Evolutionary conservation across 2,888 invertebrate species (phyloP).

Genomic region (Cheilosia grossa): DNA sequence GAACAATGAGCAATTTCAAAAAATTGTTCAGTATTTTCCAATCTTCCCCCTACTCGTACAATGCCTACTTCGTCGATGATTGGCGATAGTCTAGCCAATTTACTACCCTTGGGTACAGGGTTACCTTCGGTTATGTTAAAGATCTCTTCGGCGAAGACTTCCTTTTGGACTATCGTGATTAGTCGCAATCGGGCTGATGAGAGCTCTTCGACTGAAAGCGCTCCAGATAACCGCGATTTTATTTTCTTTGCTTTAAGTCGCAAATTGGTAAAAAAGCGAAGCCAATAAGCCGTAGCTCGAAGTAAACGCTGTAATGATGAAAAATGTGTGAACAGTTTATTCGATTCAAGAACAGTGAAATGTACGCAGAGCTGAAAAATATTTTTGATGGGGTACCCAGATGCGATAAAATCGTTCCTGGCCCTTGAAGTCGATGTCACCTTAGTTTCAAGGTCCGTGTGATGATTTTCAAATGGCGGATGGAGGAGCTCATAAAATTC

Average conservation of each 20-base stretch:
- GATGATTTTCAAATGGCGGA: neutral
- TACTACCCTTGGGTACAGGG: neutral
- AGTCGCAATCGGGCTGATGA: neutral
- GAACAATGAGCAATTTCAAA: neutral
- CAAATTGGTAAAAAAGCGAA: neutral
- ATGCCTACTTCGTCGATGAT: neutral
- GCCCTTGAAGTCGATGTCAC: neutral
- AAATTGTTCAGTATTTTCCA: slow-evolving; percentile 10
- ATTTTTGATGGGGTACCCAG: neutral
- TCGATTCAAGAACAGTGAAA: slow-evolving; percentile 2
- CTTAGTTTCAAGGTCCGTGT: slow-evolving; percentile 13
- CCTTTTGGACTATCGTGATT: neutral
- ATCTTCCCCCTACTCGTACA: slow-evolving; percentile 15
- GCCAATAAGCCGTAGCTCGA: neutral
- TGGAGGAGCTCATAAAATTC: neutral
- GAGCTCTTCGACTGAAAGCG: neutral
- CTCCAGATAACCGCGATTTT: neutral
- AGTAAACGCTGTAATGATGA: neutral
- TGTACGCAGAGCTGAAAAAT: slow-evolving; percentile 26
- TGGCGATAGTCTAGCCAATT: slow-evolving; percentile 16
- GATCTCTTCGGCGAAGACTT: slow-evolving; percentile 1
- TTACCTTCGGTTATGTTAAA: neutral
- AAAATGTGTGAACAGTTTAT: neutral
- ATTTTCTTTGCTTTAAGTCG: neutral
- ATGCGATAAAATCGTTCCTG: neutral